These are phyloP conservation scores for Oxystoma pomonae DNA, from an alignment of 2,888 invertebrate species.

Conservation along the genomic window DNA sequence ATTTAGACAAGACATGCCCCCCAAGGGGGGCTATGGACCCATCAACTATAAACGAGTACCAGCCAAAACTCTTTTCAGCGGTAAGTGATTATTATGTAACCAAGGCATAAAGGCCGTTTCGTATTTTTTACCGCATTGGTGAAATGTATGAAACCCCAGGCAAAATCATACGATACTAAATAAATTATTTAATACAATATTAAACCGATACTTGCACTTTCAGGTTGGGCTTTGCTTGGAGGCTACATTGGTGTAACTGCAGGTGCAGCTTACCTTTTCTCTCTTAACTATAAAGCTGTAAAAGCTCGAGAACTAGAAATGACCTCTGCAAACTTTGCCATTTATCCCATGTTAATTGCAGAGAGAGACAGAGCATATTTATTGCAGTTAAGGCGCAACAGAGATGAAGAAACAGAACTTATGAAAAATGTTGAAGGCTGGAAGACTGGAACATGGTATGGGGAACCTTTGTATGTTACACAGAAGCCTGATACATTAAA, in stretches of 20 bases:
- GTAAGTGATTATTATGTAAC: conserved; percentile 46
- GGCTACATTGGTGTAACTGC: conserved; percentile 57
- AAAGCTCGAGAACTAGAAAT: conserved; percentile 64
- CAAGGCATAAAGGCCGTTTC: too few species aligned
- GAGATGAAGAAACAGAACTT: conserved; percentile 79
- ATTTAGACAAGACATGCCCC: conserved; percentile 86
- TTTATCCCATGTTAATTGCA: conserved; percentile 73
- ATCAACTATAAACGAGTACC: conserved; percentile 70
- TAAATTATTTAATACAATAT: conserved; percentile 18
- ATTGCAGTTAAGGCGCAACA: conserved; percentile 72
- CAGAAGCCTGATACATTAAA: conserved; percentile 59
- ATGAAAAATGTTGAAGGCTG: conserved; percentile 77
- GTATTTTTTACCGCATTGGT: too few species aligned
- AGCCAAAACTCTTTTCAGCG: conserved; percentile 66
- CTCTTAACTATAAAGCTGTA: conserved; percentile 52
- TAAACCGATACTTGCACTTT: conserved; percentile 24
- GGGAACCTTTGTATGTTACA: conserved; percentile 76
- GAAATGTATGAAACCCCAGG: too few species aligned
- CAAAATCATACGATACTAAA: too few species aligned
- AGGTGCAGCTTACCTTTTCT: conserved; percentile 56
- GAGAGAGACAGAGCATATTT: conserved; percentile 82
- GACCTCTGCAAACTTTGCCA: conserved; percentile 71
- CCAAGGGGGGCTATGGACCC: conserved; percentile 82
- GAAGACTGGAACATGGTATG: conserved; percentile 75
- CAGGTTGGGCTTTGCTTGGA: conserved; percentile 61